These are phyloP conservation scores for Danio aesculapii DNA, from an alignment of 2,797 vertebrate genomes.

Conservation along the genomic window DNA sequence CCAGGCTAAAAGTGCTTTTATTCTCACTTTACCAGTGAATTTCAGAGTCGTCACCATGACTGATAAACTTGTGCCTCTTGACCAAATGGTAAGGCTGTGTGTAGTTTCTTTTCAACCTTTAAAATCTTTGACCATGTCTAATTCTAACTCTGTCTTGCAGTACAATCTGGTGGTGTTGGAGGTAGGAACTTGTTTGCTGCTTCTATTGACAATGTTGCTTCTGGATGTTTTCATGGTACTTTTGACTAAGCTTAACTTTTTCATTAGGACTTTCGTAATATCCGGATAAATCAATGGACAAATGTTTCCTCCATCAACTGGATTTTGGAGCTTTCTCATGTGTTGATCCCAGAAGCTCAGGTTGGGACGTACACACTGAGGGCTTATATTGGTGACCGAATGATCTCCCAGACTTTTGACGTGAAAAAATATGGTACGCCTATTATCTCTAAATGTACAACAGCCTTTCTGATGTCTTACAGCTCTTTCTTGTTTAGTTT, in stretches of 20 bases:
- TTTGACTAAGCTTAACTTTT: not conserved
- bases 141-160: not conserved
- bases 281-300: too few relatives aligned
- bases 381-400: too few relatives aligned
- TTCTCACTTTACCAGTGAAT: slow-evolving; percentile 70
- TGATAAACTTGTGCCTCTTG: slow-evolving; percentile 70
- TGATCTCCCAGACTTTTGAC: too few relatives aligned
- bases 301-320: too few relatives aligned
- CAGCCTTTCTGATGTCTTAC: fast-evolving
- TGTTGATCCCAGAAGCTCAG: too few relatives aligned
- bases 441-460: fast-evolving
- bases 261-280: slow-evolving; percentile 38
- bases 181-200: not conserved
- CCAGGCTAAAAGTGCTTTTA: not conserved
- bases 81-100: slow-evolving; percentile 15
- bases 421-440: too few relatives aligned
- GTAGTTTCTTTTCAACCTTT: not conserved
- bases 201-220: not conserved
- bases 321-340: too few relatives aligned
- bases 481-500: not conserved
- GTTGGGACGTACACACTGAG: too few relatives aligned
- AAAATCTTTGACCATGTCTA: too few relatives aligned
- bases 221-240: not conserved
- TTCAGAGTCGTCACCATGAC: slow-evolving; percentile 65
- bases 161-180: slow-evolving; percentile 1